phyloP scores from a whole-genome alignment of 2,888 invertebrate species.

The Nomada flava region DNA sequence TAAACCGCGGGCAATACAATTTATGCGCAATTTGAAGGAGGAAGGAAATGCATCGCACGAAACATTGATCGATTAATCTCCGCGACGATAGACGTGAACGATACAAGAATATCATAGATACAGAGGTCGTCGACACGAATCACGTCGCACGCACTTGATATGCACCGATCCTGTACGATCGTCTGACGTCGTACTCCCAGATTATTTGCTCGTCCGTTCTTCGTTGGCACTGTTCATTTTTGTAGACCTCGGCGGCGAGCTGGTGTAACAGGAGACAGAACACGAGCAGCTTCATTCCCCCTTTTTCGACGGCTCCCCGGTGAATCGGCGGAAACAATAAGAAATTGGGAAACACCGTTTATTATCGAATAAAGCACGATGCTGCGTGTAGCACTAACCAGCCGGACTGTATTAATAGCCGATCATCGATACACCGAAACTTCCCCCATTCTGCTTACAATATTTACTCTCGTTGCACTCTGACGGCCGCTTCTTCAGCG shows the following conservation, averaged over 20 bases:
- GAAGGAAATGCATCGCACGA: too few species aligned
- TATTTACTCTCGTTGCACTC: constrained; percentile 67
- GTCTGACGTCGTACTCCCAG: constrained; percentile 74
- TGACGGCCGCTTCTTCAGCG: constrained; percentile 34
- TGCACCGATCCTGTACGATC: constrained; percentile 61
- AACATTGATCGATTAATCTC: not conserved
- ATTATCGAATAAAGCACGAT: constrained; percentile 54
- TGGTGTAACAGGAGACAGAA: constrained; percentile 21
- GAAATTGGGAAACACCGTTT: constrained; percentile 40
- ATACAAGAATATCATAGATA: not conserved
- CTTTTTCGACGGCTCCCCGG: constrained; percentile 2
- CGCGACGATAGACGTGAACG: not conserved
- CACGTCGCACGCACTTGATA: constrained; percentile 64
- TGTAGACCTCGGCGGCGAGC: constrained; percentile 26
- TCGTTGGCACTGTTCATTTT: constrained; percentile 59
- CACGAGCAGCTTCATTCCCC: constrained; percentile 24
- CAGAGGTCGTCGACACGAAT: constrained; percentile 5
- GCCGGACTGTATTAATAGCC: constrained; percentile 62
- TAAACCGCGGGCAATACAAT: not conserved
- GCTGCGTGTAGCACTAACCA: constrained; percentile 58
- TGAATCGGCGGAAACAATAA: not conserved
- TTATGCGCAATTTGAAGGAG: not conserved
- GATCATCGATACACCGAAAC: constrained; percentile 65
- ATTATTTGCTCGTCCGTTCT: constrained; percentile 65
- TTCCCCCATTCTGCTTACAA: constrained; percentile 55